phyloP scores from a whole-genome alignment of 1,140 invertebrate species.

The Drosophila novamexicana region DNA sequence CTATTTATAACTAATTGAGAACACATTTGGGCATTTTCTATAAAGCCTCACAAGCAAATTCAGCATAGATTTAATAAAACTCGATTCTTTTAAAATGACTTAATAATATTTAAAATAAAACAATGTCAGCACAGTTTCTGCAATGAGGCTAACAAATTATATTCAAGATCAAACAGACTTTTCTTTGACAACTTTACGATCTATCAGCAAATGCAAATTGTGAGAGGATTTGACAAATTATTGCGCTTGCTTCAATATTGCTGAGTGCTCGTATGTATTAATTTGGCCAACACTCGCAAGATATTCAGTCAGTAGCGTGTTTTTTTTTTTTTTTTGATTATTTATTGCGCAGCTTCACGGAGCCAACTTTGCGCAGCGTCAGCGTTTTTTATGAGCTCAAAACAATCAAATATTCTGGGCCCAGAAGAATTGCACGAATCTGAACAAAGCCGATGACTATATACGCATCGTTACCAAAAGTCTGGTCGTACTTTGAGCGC shows the following conservation, averaged over 20 bases:
- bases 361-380: constrained; percentile 62
- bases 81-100: too few species aligned
- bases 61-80: too few species aligned
- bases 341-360: constrained; percentile 66
- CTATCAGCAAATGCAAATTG: constrained; percentile 1
- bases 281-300: neutral
- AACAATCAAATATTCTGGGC: constrained; percentile 44
- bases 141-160: neutral
- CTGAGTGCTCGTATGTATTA: neutral
- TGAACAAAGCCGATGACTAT: constrained; percentile 55
- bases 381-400: constrained; percentile 64
- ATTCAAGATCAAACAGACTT: neutral
- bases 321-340: neutral
- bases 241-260: constrained; percentile 12
- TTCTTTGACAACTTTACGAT: constrained; percentile 9
- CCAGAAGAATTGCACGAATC: constrained; percentile 35
- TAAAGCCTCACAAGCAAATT: too few species aligned
- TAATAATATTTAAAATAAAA: too few species aligned
- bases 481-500: neutral
- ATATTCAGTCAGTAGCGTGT: neutral
- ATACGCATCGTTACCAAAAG: neutral
- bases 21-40: too few species aligned
- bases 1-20: too few species aligned
- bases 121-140: neutral
- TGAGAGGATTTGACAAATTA: constrained; percentile 33